Evolutionary conservation across 2,888 invertebrate species (phyloP).

Genomic region (Limnephilus auricula): DNA sequence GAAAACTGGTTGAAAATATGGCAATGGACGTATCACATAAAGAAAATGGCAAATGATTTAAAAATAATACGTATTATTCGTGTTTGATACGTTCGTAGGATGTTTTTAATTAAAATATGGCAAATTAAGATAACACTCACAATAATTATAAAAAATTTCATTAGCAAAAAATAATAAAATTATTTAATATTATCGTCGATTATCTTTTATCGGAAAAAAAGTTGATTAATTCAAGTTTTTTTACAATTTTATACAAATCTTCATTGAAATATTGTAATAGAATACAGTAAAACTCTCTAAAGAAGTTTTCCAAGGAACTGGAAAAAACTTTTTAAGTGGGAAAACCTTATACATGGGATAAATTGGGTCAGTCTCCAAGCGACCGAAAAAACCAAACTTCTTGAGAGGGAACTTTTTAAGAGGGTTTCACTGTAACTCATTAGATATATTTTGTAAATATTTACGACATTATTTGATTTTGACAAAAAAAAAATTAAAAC

Average conservation of each 20-base stretch:
- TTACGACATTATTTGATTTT: not conserved
- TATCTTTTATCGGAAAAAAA: not conserved
- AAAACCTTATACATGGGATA: too few species aligned
- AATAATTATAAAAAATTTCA: not conserved
- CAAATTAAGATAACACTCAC: not conserved
- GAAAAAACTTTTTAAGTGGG: too few species aligned
- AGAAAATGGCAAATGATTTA: constrained; percentile 24
- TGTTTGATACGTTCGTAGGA: not conserved
- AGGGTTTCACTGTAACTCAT: too few species aligned
- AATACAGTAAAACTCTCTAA: too few species aligned
- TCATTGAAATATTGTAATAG: not conserved
- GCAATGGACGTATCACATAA: constrained; percentile 8
- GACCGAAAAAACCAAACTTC: too few species aligned
- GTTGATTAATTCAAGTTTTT: not conserved
- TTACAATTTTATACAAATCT: not conserved
- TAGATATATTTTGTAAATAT: too few species aligned
- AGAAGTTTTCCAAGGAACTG: too few species aligned
- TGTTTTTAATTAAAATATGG: not conserved
- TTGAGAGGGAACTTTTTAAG: too few species aligned
- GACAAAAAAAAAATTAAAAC: not conserved
- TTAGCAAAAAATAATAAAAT: not conserved
- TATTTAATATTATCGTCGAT: not conserved
- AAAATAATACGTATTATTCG: constrained; percentile 11
- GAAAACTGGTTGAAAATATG: constrained; percentile 27
- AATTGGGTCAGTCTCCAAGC: too few species aligned